Evolutionary conservation across 1,140 invertebrate species (phyloP), one percentile per base, ranked within the genome.

Genomic region (Pseudachorutes palmiensis): DNA sequence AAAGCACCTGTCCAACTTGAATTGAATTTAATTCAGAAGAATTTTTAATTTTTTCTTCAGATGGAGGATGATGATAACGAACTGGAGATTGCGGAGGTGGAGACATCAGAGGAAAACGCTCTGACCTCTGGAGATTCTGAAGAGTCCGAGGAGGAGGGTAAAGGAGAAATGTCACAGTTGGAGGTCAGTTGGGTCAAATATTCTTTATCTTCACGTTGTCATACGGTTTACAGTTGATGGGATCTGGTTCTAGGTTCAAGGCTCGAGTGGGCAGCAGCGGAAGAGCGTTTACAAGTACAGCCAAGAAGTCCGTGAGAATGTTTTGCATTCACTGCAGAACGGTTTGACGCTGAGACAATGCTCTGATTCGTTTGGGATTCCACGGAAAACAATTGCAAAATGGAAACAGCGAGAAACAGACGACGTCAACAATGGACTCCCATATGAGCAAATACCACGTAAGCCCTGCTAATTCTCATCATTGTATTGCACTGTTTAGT

Each of bases 361-460:
- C 48, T 70, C 71, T 22, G 71, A 72, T 57, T 45, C 67, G 1
- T 72, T 68, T 28, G 66, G 68, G 2, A 70, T 72, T 63, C 71
- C 71, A 36, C 31, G 67, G 12, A 72, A 72, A 45, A 72, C 71
- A 0, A 29, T 72, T 12, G 66, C 66, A 1, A 68, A 65, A 48
- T 70, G 69, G 69, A 70, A 70, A 48, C 28, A 64, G n/a, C 36
- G 45, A 9, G 62, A 55, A 22, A 14, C 29, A 45, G 30, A 32
- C 9, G 30, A 60, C 9, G 26, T 24, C 5, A 55, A 24, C 51
- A 55, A 16, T 12, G 51, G 12, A 55, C 9, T 14, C 24, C 51
- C 51, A 55, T 24, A 55, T 24, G 51, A 55, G 24, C 24, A 14
- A 19, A 9, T 22, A 12, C 12, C 24, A 55, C 5, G 51, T 55